phyloP scores from a whole-genome alignment of 2,888 invertebrate species.

The Melieria picta region DNA sequence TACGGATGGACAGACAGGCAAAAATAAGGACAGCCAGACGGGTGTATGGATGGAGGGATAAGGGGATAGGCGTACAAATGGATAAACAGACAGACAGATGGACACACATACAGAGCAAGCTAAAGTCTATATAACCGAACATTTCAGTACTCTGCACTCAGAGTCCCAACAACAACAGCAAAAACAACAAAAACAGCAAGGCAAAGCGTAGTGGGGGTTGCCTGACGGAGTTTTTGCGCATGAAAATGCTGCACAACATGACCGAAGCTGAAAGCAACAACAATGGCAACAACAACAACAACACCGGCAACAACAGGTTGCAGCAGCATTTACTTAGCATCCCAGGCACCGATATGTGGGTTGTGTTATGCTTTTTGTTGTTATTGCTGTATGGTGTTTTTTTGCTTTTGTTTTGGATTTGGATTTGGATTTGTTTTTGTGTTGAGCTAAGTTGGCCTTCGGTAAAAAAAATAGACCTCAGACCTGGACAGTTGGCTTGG shows the following conservation, averaged over 20 bases:
- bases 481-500: background rate
- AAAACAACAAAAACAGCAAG: background rate
- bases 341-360: background rate
- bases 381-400: too few species aligned
- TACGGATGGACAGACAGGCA: too few species aligned
- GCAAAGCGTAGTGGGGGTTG: background rate
- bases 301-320: background rate
- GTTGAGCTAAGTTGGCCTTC: background rate
- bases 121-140: too few species aligned
- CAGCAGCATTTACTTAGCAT: conserved; percentile 5
- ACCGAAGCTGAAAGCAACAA: background rate
- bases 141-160: too few species aligned
- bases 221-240: background rate
- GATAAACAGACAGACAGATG: too few species aligned
- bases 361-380: too few species aligned
- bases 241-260: background rate
- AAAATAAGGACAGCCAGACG: too few species aligned
- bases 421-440: background rate
- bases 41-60: too few species aligned
- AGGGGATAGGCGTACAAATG: too few species aligned
- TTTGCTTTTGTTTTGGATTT: too few species aligned
- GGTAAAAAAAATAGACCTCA: background rate
- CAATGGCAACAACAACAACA: background rate
- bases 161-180: background rate
- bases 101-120: too few species aligned